These are phyloP conservation scores for Scolopax mira DNA, from an alignment of 2,113 vertebrate genomes.

Conservation along the genomic window DNA sequence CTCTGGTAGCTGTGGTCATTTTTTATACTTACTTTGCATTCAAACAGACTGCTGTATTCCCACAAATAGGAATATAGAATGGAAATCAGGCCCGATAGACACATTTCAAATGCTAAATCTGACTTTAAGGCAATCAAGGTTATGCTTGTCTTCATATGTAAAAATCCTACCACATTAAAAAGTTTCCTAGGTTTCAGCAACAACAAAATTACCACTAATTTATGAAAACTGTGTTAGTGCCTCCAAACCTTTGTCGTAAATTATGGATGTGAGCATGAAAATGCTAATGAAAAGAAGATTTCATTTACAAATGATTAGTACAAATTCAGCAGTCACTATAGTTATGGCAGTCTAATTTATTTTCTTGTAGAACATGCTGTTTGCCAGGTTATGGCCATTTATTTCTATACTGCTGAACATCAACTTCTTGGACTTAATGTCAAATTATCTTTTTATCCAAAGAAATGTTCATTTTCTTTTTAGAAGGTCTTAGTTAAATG, in stretches of 20 bases:
- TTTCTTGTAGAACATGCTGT: constrained; percentile 39
- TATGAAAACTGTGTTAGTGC: constrained; percentile 55
- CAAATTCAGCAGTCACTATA: constrained; percentile 58
- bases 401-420: not conserved
- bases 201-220: constrained; percentile 64
- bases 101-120: constrained; percentile 10
- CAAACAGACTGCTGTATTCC: not conserved
- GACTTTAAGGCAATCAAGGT: constrained; percentile 18
- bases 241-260: constrained; percentile 59
- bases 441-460: not conserved
- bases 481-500: not conserved
- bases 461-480: not conserved
- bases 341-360: constrained; percentile 43
- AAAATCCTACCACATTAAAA: constrained; percentile 26
- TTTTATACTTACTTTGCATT: not conserved
- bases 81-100: not conserved
- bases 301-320: constrained; percentile 67
- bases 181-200: constrained; percentile 39
- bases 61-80: not conserved
- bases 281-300: constrained; percentile 70
- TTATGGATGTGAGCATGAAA: constrained; percentile 56
- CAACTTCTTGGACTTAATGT: not conserved
- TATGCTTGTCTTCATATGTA: constrained; percentile 8
- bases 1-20: not conserved
- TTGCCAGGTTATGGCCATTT: constrained; percentile 40